Base-by-base conservation (phyloP, 2,888 invertebrate species). In the Cacoxenus indagator region DNA sequence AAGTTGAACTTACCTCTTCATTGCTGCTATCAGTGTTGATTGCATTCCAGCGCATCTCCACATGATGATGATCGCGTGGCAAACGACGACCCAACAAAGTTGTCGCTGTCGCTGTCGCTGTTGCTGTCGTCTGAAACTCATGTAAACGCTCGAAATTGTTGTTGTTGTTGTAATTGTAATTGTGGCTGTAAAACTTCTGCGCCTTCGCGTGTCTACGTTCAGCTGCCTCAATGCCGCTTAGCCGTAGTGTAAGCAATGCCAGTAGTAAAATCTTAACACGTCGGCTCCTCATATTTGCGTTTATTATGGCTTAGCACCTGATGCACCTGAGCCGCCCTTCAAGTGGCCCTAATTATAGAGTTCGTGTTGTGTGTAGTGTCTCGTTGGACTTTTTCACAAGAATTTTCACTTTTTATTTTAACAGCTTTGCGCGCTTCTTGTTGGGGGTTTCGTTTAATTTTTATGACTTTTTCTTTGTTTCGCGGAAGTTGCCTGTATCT, bases 21-120 rank as follows among this genome's bases (percentile, higher is more conserved):
- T 62, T 22, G 61, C 61, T 62, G 61, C 43, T 62, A 43, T 62
- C 61, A 62, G 24, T 43, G 45, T 62, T 62, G 24, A 24, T 62
- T 43, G 61, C n/a, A 29, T 62, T 62, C 26, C 26, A 14, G 1
- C 55, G 8, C 19, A 27, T n/a, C 27, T 8, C 55, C 26, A 45
- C 61, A 45, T 62, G 48, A 27, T 67, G 68, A 64, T 71, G 70
- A 68, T 71, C 70, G 19, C 70, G 70, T 55, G 70, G 31, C 59
- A 68, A 43, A 62, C 61, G 61, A 62, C 61, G 61, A 14, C 43
- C 61, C 61, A 45, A 24, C 26, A 11, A 37, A 1, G 5, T 37
- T 37, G 37, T 11, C 37, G 37, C 14, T 37, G 5, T 29, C 48
- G 17, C 14, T 46, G 46, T 48, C 48, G n/a, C 11, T 19, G 17